Conservation (phyloP, 2,797 vertebrate genomes). For the Phalloptychus januarius region DNA sequence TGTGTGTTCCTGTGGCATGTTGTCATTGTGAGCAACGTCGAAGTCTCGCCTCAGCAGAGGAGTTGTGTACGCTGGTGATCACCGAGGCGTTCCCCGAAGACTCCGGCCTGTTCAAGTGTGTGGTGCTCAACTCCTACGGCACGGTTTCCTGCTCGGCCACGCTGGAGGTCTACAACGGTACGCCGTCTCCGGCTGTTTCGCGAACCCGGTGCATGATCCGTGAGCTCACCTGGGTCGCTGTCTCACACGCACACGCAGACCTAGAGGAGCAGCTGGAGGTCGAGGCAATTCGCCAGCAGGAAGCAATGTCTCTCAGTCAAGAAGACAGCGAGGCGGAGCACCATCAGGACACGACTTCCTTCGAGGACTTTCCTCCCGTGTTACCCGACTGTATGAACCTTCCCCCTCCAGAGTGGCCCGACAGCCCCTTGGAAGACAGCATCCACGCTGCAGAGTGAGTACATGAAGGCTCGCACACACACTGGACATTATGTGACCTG, state of each 20-base stretch:
- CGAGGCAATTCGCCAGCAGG: slow-evolving; percentile 52
- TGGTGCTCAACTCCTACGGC: slow-evolving; percentile 86
- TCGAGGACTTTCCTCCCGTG: slow-evolving; percentile 56
- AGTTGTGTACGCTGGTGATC: slow-evolving; percentile 90
- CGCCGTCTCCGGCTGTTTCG: neutral
- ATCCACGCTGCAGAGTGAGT: slow-evolving; percentile 66
- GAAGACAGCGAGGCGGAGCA: slow-evolving; percentile 19
- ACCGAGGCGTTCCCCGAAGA: slow-evolving; percentile 91
- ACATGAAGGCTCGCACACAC: neutral
- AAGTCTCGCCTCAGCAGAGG: slow-evolving; percentile 76
- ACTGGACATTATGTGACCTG: neutral
- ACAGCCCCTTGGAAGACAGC: slow-evolving; percentile 61
- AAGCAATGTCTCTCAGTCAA: slow-evolving; percentile 24
- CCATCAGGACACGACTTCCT: slow-evolving; percentile 25
- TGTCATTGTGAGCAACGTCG: neutral
- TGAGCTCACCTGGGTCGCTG: neutral
- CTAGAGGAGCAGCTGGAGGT: slow-evolving; percentile 75
- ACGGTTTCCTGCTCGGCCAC: slow-evolving; percentile 81
- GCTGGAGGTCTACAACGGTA: slow-evolving; percentile 82
- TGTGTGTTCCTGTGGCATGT: neutral
- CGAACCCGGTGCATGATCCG: too few species aligned
- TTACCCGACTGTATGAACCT: slow-evolving; percentile 59
- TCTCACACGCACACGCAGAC: slow-evolving; percentile 51
- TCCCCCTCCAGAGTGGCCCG: slow-evolving; percentile 78
- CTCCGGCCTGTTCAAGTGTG: slow-evolving; percentile 88